These are phyloP conservation scores for Brachionus asplanchnoidis DNA, from an alignment of 1,140 invertebrate genomes.

Conservation along the genomic window DNA sequence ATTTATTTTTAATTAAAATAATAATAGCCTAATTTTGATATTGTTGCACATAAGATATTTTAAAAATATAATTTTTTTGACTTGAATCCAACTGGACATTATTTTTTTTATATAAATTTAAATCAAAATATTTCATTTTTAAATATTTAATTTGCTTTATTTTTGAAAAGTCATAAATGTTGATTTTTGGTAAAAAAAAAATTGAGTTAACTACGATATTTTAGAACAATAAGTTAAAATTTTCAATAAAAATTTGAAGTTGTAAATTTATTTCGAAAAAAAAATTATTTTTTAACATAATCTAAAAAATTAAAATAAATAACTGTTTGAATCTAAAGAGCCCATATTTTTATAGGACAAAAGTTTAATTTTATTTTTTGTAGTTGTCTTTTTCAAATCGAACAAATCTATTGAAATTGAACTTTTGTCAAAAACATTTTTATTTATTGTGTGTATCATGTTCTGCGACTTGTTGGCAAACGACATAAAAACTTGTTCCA, in stretches of 20 bases:
- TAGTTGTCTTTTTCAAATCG: background rate
- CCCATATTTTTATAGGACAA: conserved; percentile 17
- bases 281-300: background rate
- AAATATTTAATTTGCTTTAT: no score
- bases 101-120: no score
- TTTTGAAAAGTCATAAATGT: no score
- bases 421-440: background rate
- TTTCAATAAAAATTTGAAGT: background rate
- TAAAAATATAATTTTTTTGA: background rate
- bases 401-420: conserved; percentile 7
- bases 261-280: background rate
- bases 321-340: conserved; percentile 24
- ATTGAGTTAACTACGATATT: no score
- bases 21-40: background rate
- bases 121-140: no score
- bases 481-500: conserved; percentile 42
- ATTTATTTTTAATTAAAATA: background rate
- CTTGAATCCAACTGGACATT: background rate
- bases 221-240: background rate
- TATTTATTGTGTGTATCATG: conserved; percentile 2
- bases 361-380: background rate
- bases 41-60: background rate
- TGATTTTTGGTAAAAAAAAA: no score
- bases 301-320: background rate
- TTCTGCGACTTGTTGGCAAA: conserved; percentile 35